These are phyloP conservation scores for Meloe dianella DNA, from an alignment of 2,888 invertebrate species.

Conservation along the genomic window DNA sequence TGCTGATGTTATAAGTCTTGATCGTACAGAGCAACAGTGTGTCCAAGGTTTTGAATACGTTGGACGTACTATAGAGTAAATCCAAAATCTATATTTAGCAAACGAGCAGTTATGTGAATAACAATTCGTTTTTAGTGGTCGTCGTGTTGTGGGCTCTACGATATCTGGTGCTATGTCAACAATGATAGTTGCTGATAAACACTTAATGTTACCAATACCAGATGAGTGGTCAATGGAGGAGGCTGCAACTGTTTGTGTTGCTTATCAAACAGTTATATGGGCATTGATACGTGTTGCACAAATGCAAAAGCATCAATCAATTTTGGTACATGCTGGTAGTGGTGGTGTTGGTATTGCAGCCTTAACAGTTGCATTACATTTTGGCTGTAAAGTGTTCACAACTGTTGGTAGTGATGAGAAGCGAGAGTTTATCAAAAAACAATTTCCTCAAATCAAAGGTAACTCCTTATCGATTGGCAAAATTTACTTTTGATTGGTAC, in stretches of 20 bases:
- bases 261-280: constrained; percentile 64
- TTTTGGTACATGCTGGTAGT: constrained; percentile 66
- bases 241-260: constrained; percentile 77
- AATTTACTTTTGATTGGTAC: not conserved
- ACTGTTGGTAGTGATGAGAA: constrained; percentile 74
- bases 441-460: constrained; percentile 57
- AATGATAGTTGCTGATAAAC: constrained; percentile 63
- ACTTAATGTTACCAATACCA: constrained; percentile 68
- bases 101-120: not conserved
- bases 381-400: constrained; percentile 71
- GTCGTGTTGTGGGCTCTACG: constrained; percentile 69
- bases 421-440: constrained; percentile 66
- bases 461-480: not conserved
- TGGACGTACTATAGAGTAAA: constrained; percentile 56
- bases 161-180: constrained; percentile 66
- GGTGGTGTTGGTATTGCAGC: constrained; percentile 82
- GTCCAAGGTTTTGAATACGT: constrained; percentile 74
- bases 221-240: constrained; percentile 74
- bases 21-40: constrained; percentile 68
- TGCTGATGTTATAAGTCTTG: constrained; percentile 77
- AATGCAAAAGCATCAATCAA: not conserved
- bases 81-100: not conserved
- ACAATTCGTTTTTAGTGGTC: constrained; percentile 29
- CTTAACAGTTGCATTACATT: constrained; percentile 71
- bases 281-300: constrained; percentile 57